Evolutionary conservation across 2,113 vertebrate species (phyloP).

Genomic region (Isurus oxyrinchus): DNA sequence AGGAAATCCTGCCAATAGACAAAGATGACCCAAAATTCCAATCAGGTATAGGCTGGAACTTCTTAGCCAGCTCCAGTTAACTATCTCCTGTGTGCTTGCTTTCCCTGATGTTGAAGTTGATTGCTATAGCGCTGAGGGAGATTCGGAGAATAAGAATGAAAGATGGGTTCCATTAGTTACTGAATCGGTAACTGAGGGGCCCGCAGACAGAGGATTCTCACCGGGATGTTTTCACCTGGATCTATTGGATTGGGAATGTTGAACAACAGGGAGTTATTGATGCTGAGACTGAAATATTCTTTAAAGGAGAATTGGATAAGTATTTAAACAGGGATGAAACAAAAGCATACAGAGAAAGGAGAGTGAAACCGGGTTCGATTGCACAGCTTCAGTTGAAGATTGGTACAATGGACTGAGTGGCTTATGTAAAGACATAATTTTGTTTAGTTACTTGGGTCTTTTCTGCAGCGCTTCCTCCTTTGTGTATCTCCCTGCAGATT

Average conservation of each 20-base stretch:
- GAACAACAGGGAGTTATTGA: background rate
- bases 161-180: background rate
- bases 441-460: background rate
- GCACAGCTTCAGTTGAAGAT: background rate
- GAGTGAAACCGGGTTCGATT: background rate
- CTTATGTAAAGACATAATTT: background rate
- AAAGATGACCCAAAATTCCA: background rate
- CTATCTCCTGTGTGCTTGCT: background rate
- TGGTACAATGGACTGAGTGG: background rate
- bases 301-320: background rate
- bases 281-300: slow-evolving; percentile 46
- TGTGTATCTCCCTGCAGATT: background rate
- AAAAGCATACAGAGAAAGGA: background rate
- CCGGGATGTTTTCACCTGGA: background rate
- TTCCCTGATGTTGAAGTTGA: background rate
- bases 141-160: background rate
- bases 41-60: slow-evolving; percentile 17
- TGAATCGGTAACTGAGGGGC: background rate
- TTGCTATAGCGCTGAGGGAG: background rate
- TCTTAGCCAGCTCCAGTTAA: background rate
- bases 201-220: background rate
- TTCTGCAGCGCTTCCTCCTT: background rate
- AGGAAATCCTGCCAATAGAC: background rate
- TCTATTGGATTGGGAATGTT: slow-evolving; percentile 39
- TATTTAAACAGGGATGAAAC: background rate